A percentile compares a stretch with the other conserved stretches of the same genome.
phyloP scores from a whole-genome alignment of 1,140 invertebrate genomes.

The Philotrypesis tridentata region DNA sequence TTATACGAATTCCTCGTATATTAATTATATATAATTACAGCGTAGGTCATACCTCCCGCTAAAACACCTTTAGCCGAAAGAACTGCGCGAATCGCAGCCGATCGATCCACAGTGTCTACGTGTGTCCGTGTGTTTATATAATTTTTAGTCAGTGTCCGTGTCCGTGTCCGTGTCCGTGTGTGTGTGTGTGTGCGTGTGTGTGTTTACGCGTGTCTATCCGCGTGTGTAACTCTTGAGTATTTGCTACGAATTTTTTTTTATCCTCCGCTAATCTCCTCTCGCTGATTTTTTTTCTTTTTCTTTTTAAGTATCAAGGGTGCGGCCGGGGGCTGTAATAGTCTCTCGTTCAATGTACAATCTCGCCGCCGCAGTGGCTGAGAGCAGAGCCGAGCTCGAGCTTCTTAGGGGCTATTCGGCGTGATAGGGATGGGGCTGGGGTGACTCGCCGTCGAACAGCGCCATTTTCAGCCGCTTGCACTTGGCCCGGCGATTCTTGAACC shows the following conservation, averaged over 20 bases:
- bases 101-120: background rate
- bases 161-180: background rate
- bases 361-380: background rate
- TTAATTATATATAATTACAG: slow-evolving; percentile 72
- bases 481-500: slow-evolving; percentile 96
- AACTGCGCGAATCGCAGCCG: background rate
- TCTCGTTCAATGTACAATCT: slow-evolving; percentile 11
- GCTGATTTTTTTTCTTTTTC: background rate
- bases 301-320: too few species aligned
- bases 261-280: background rate
- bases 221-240: background rate
- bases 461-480: slow-evolving; percentile 96
- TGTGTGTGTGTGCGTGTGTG: slow-evolving; percentile 10
- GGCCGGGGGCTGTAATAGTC: background rate
- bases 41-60: slow-evolving; percentile 61
- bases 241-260: background rate
- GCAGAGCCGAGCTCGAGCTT: background rate
- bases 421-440: slow-evolving; percentile 74
- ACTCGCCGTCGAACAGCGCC: slow-evolving; percentile 83
- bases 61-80: slow-evolving; percentile 2
- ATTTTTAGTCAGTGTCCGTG: background rate
- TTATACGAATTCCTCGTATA: slow-evolving; percentile 54
- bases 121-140: slow-evolving; percentile 23
- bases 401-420: slow-evolving; percentile 67
- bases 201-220: background rate